A percentile compares a stretch with the other conserved stretches of the same genome.
Conservation (phyloP, 2,797 vertebrate genomes). For the Acanthurus leucopareius region DNA sequence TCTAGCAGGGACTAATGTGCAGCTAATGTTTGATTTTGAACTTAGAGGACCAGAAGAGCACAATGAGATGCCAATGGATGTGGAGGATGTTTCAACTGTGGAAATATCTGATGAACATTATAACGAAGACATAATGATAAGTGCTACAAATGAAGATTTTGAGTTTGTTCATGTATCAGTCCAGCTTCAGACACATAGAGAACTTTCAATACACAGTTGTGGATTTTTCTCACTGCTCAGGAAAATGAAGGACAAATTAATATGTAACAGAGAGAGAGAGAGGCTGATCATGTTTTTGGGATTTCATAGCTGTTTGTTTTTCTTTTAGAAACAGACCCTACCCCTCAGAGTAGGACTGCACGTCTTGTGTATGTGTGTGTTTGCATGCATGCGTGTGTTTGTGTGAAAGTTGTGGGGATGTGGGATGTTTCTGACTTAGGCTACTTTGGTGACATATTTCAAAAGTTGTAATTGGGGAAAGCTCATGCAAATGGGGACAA, state of each 20-base stretch:
- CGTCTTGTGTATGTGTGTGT: slow-evolving; percentile 15
- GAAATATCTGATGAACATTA: slow-evolving; percentile 32
- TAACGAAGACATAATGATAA: slow-evolving; percentile 15
- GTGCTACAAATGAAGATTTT: slow-evolving; percentile 1
- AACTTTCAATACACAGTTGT: neutral
- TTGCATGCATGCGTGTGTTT: slow-evolving; percentile 13
- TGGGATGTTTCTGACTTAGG: too few relatives aligned
- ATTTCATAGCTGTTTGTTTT: slow-evolving; percentile 25
- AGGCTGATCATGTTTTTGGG: slow-evolving; percentile 7
- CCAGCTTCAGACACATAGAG: slow-evolving; percentile 2
- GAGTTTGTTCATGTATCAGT: slow-evolving; percentile 9
- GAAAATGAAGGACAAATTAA: slow-evolving; percentile 25
- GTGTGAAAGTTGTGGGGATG: neutral
- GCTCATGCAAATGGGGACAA: too few relatives aligned
- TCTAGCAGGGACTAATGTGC: slow-evolving; percentile 62
- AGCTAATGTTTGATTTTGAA: slow-evolving; percentile 68
- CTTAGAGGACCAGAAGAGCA: slow-evolving; percentile 32
- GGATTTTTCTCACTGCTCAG: slow-evolving; percentile 10
- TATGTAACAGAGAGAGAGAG: neutral
- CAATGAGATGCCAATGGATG: slow-evolving; percentile 18
- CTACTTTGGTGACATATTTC: too few relatives aligned
- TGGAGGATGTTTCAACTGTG: slow-evolving; percentile 16
- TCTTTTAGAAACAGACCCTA: slow-evolving; percentile 20
- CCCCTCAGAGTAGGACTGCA: neutral
- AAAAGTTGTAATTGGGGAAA: too few relatives aligned